Base-by-base conservation (phyloP, 2,113 vertebrate genomes). In the Climacteris rufus region DNA sequence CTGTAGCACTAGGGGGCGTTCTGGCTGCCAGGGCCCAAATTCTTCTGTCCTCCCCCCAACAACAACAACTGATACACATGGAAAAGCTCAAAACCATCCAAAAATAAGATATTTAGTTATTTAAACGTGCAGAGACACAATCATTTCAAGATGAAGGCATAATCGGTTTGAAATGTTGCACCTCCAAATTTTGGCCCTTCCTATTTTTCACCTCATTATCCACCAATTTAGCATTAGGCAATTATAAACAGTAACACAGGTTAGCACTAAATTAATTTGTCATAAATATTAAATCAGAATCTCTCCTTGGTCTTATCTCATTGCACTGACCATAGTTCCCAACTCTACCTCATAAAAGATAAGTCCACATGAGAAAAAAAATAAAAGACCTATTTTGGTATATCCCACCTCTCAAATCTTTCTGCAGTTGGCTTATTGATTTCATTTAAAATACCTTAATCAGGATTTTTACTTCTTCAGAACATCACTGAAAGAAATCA, bases 1-100 rank as follows among this genome's bases (percentile, higher is more conserved):
- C n/a, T 21, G 31, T 4, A 89, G 94, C 97, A 96, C 97, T 97
- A 98, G 97, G 87, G 97, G 97, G 97, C 95, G 64, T 95, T 96
- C 94, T 44, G 72, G 92, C 88, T 77, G 75, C 86, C 72, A 91
- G 72, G 90, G 95, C 47, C 45, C 49, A 89, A 74, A 78, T 63
- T 42, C 63, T 68, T 21, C 77, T 9, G 17, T 81, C 33, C 37
- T 40, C 24, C 20, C 59, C 79, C 61, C 74, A 95, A 80, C 95
- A 96, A n/a, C 40, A 80, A 39, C 33, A 90, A 53, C 42, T 87
- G 24, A 83, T 61, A 80, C 3, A 4, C 5, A 24, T 4, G 61
- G 49, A 61, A 93, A 94, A 94, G 83, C 12, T 76, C 82, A 49
- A 21, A 21, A 92, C 56, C 61, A 76, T 87, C 95, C 89, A 94